Base-by-base conservation (phyloP, 1,140 invertebrate species). In the Conopomorpha cramerella region DNA sequence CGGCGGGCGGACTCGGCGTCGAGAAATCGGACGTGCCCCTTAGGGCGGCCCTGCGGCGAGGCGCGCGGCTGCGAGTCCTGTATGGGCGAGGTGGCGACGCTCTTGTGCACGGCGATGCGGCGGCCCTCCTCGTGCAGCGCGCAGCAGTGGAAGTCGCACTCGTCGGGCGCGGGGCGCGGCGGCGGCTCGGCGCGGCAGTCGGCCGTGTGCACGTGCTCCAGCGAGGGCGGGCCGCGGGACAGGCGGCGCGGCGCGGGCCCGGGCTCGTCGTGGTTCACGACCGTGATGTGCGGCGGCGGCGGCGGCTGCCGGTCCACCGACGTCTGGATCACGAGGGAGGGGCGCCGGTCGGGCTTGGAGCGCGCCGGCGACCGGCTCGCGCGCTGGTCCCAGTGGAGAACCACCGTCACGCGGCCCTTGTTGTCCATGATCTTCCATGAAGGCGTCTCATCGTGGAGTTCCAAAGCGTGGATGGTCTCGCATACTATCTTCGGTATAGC, bases 371-470 rank as follows among this genome's bases (percentile, higher is more conserved):
- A 82, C 49, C 80, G 83, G 63, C 81, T 81, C 56, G 81, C 83
- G 43, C 87, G 83, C 79, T 92, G 92, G 82, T 94, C 91, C 91
- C 92, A 94, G 77, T 94, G 90, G 61, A 95, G 80, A 51, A 95
- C 92, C 74, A 96, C 91, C 55, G 93, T 95, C 78, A 95, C 90
- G 66, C 92, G 86, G 59, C 92, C 91, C 81, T 93, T 91, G 84
- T 93, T 93, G 84, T 95, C 92, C 90, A 94, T 94, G 81, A 95
- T 94, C 79, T 95, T 95, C 93, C 93, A 96, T 77, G 92, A 93
- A 52, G 92, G 92, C 59, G 91, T 92, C 77, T 94, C 92, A 91
- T 95, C 90, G 80, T 94, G 92, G 57, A 95, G 79, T 74, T 94
- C 92, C 80, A 95, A 80, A 38, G 91, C 91, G 82, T 94, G 91